A percentile compares a stretch with the other conserved stretches of the same genome.
Conservation (phyloP, 2,888 invertebrate species). For the Ypsolopha sequella region DNA sequence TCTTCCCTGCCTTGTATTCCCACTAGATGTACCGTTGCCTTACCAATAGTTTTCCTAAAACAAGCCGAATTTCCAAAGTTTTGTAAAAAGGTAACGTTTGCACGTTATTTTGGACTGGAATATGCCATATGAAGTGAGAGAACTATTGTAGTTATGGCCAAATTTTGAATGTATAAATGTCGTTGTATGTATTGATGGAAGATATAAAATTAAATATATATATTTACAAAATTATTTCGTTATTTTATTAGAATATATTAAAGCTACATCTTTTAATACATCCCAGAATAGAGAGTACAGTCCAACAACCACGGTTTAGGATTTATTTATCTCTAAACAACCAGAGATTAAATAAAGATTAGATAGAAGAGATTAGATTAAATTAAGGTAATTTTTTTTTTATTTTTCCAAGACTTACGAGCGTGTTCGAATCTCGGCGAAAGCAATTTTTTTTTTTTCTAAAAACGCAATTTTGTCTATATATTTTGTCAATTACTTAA, state of each 20-base stretch:
- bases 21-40: neutral
- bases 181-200: constrained; percentile 72
- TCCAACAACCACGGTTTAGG: too few species aligned
- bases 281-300: too few species aligned
- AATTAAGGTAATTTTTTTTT: too few species aligned
- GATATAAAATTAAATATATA: constrained; percentile 72
- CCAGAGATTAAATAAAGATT: too few species aligned
- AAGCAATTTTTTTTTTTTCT: too few species aligned
- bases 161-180: constrained; percentile 58
- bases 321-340: too few species aligned
- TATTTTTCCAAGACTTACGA: too few species aligned
- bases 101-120: neutral
- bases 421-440: too few species aligned
- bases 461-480: too few species aligned
- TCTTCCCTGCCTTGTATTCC: neutral
- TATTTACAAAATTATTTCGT: constrained; percentile 63
- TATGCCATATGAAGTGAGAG: constrained; percentile 37
- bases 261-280: neutral
- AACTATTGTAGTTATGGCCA: constrained; percentile 48
- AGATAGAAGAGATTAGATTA: too few species aligned
- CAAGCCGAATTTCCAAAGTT: neutral
- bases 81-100: neutral
- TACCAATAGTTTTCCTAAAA: neutral
- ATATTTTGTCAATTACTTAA: too few species aligned
- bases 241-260: constrained; percentile 20